These are phyloP conservation scores for Meda fulgida DNA, from an alignment of 2,797 vertebrate species.

Conservation along the genomic window DNA sequence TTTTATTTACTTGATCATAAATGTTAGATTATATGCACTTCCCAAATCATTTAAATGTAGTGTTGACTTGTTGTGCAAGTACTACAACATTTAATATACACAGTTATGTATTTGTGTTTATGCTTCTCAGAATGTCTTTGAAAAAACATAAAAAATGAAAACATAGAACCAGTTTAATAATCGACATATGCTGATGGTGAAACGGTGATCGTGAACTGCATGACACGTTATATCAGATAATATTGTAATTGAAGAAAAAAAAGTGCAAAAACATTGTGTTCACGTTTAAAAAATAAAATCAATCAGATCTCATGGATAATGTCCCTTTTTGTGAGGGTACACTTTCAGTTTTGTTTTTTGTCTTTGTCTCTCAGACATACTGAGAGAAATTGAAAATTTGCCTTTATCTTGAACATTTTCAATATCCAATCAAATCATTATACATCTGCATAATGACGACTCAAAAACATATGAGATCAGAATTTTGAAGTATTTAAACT, in stretches of 20 bases:
- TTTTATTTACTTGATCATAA: background rate
- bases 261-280: background rate
- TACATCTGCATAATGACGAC: background rate
- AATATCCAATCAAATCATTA: conserved; percentile 22
- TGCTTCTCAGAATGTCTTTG: accelerated
- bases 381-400: no score
- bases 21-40: background rate
- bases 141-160: background rate
- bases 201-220: conserved; percentile 67
- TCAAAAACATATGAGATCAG: background rate
- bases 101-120: no score
- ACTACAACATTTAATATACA: background rate
- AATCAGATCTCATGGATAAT: conserved; percentile 66
- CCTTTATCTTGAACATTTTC: background rate
- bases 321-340: conserved; percentile 74
- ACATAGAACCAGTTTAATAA: conserved; percentile 11
- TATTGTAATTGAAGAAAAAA: conserved; percentile 12
- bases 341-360: no score
- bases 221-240: conserved; percentile 66
- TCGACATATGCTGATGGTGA: background rate
- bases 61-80: background rate
- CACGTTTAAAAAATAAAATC: conserved; percentile 67
- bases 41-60: background rate
- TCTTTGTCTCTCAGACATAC: no score
- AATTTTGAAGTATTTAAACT: background rate